A percentile compares a stretch with the other conserved stretches of the same genome.
These are phyloP conservation scores for Tragelaphus scriptus DNA, from an alignment of 2,113 vertebrate genomes.

Conservation along the genomic window DNA sequence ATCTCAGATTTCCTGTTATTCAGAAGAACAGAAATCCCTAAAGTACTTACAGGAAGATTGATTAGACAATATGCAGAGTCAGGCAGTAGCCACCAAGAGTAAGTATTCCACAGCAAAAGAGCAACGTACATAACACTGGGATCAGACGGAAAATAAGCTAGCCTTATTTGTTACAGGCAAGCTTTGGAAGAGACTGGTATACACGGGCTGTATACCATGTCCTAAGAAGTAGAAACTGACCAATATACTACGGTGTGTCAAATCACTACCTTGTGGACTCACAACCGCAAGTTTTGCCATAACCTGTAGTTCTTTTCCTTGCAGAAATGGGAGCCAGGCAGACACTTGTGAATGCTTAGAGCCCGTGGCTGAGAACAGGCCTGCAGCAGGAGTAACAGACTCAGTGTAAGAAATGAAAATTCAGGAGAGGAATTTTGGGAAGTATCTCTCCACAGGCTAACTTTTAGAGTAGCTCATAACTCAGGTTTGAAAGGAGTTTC, in stretches of 20 bases:
- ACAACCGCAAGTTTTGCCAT: neutral
- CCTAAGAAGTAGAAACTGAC: neutral
- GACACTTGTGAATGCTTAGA: neutral
- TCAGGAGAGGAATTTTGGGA: neutral
- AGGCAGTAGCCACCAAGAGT: neutral
- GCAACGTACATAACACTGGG: rapidly evolving
- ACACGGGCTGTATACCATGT: neutral
- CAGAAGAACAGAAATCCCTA: neutral
- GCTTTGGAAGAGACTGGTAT: neutral
- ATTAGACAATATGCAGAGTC: neutral
- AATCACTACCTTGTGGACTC: neutral
- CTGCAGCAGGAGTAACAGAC: neutral
- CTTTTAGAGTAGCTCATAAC: constrained; percentile 25
- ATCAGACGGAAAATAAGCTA: neutral
- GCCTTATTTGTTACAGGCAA: neutral
- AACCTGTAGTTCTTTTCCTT: neutral
- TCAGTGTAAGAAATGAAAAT: neutral
- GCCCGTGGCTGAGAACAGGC: neutral
- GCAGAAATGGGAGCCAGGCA: neutral
- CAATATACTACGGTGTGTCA: neutral
- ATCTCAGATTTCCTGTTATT: neutral
- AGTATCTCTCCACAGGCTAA: constrained; percentile 1
- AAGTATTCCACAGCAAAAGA: neutral
- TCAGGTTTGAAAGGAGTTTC: constrained; percentile 28
- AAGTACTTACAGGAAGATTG: neutral